These are phyloP conservation scores for Pteronura brasiliensis DNA, from an alignment of 2,113 vertebrate species.

Conservation along the genomic window DNA sequence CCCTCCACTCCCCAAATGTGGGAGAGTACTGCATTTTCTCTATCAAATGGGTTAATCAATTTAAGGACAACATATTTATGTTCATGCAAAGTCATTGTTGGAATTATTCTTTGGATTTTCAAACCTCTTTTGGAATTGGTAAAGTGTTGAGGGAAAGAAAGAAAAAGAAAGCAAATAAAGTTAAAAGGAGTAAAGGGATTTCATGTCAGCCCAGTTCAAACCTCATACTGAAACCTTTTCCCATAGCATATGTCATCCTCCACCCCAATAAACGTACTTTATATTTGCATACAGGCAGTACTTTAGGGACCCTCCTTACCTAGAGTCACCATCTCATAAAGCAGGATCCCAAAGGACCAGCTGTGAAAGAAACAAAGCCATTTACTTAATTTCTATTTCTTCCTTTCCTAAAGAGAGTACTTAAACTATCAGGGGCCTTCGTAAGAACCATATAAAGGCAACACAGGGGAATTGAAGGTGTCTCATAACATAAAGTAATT, in stretches of 20 bases:
- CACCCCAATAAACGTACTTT: background rate
- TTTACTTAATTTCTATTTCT: conserved; percentile 26
- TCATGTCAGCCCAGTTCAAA: background rate
- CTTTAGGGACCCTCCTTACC: conserved; percentile 81
- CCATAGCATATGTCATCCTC: background rate
- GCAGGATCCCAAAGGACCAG: conserved; percentile 95
- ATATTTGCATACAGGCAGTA: background rate
- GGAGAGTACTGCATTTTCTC: background rate
- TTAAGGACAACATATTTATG: background rate
- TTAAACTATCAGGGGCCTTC: background rate
- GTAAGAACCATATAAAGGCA: background rate
- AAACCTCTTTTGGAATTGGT: background rate
- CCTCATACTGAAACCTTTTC: background rate
- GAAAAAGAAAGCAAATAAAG: background rate
- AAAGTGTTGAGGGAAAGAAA: background rate
- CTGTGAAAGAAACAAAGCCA: conserved; percentile 80
- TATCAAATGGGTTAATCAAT: background rate
- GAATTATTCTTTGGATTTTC: background rate
- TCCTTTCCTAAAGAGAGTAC: background rate
- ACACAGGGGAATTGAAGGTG: background rate
- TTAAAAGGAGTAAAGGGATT: background rate
- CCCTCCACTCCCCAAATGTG: background rate
- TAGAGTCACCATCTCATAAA: conserved; percentile 95
- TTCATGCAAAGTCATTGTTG: background rate
- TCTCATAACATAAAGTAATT: background rate